phyloP scores from a whole-genome alignment of 2,888 invertebrate species.

The Vesta saturnalis region DNA sequence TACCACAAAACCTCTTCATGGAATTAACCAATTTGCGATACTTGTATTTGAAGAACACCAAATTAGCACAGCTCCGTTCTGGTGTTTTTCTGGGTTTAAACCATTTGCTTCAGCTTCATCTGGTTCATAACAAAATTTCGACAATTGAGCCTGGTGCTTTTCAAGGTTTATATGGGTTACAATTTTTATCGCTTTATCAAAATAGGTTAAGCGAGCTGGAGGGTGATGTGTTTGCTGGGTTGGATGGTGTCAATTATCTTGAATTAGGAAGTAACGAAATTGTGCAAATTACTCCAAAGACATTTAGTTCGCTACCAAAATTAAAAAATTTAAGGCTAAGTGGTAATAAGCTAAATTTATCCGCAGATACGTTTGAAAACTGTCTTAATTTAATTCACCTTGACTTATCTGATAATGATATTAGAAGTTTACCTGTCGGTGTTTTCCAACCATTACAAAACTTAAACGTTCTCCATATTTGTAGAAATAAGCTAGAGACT shows the following conservation, averaged over 20 bases:
- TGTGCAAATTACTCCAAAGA: neutral
- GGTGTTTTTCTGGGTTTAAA: constrained; percentile 9
- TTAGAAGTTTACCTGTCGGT: neutral
- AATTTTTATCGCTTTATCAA: constrained; percentile 27
- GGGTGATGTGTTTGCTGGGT: constrained; percentile 33
- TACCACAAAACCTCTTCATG: neutral
- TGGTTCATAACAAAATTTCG: constrained; percentile 2
- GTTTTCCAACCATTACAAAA: constrained; percentile 10
- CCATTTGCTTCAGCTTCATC: neutral
- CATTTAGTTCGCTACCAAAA: neutral
- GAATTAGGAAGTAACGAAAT: neutral
- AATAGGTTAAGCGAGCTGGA: constrained; percentile 43
- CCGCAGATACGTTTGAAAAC: neutral
- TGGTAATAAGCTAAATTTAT: constrained; percentile 14
- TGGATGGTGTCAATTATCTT: constrained; percentile 18
- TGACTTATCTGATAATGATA: constrained; percentile 15
- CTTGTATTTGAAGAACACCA: constrained; percentile 1
- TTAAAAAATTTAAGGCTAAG: constrained; percentile 10
- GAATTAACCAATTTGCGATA: neutral
- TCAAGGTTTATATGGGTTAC: neutral
- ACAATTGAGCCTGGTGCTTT: constrained; percentile 10
- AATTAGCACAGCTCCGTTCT: neutral
- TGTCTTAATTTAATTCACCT: neutral
- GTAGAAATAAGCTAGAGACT: neutral
- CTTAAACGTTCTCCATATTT: constrained; percentile 5